phyloP scores from a whole-genome alignment of 2,888 invertebrate genomes.

The Argyra leucocephala region DNA sequence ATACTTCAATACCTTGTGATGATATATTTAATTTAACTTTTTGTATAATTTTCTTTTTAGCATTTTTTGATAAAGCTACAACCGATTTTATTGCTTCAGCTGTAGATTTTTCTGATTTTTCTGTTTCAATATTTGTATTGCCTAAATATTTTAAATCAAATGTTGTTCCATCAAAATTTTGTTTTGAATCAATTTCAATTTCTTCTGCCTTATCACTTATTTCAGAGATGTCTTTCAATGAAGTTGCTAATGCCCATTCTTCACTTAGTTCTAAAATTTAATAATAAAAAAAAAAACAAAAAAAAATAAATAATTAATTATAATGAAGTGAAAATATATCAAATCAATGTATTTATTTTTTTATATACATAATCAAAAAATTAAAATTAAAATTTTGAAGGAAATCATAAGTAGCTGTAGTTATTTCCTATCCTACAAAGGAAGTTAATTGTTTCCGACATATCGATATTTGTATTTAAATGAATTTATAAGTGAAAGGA shows the following conservation, averaged over 20 bases:
- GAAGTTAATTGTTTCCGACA: too few relatives aligned
- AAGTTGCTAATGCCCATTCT: slow-evolving; percentile 27
- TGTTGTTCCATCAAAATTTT: slow-evolving; percentile 24
- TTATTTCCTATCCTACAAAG: too few relatives aligned
- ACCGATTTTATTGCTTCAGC: slow-evolving; percentile 75
- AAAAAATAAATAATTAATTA: slow-evolving; percentile 7
- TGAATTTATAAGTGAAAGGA: too few relatives aligned
- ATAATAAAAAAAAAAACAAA: slow-evolving; percentile 12
- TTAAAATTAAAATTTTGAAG: slow-evolving; percentile 1
- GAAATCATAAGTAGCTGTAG: too few relatives aligned
- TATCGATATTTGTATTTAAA: too few relatives aligned
- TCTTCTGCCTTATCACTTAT: slow-evolving; percentile 4
- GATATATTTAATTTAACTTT: slow-evolving; percentile 66
- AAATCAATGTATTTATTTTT: too few relatives aligned
- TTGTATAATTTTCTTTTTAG: slow-evolving; percentile 49
- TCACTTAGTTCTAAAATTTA: slow-evolving; percentile 24
- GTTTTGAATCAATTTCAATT: slow-evolving; percentile 25
- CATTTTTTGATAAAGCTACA: slow-evolving; percentile 55
- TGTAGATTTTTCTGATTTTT: slow-evolving; percentile 48
- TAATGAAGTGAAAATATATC: too few relatives aligned
- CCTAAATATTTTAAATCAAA: slow-evolving; percentile 34
- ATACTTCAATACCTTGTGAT: slow-evolving; percentile 65
- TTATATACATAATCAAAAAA: too few relatives aligned
- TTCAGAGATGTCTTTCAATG: slow-evolving; percentile 25
- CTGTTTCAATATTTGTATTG: slow-evolving; percentile 30